phyloP scores from a whole-genome alignment of 1,140 invertebrate genomes.

The Procambarus virginalis region DNA sequence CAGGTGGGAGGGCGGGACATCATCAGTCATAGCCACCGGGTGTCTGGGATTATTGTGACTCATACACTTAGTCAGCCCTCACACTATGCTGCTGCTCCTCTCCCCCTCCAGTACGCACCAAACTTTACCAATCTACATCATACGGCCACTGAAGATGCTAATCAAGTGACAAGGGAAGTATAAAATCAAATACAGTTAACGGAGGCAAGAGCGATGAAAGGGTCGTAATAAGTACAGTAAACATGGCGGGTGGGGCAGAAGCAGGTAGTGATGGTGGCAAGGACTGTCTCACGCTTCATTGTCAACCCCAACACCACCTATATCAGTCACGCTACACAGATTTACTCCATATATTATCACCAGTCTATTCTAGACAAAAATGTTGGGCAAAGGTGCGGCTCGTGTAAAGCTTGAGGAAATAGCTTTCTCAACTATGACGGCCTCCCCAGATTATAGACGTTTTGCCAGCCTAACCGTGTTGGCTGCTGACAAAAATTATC shows the following conservation, averaged over 20 bases:
- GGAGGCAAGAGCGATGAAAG: background rate
- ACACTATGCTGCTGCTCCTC: background rate
- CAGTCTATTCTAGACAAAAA: too few species aligned
- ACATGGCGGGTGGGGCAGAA: background rate
- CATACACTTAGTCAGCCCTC: background rate
- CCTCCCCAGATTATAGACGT: too few species aligned
- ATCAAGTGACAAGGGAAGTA: background rate
- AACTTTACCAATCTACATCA: background rate
- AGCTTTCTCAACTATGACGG: too few species aligned
- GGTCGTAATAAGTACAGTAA: background rate
- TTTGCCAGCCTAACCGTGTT: too few species aligned
- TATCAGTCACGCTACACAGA: too few species aligned
- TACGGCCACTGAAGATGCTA: background rate
- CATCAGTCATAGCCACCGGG: background rate
- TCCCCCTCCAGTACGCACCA: background rate
- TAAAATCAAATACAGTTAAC: background rate
- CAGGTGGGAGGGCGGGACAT: too few species aligned
- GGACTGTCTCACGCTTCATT: background rate
- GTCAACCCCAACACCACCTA: background rate
- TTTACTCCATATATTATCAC: too few species aligned
- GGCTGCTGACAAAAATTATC: too few species aligned
- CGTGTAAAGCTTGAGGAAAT: too few species aligned
- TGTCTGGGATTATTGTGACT: conserved; percentile 3
- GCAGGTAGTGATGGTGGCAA: background rate
- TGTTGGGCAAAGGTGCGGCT: too few species aligned